A percentile compares a stretch with the other conserved stretches of the same genome.
These are phyloP conservation scores for Catharus bicknelli DNA, from an alignment of 2,113 vertebrate genomes.

Conservation along the genomic window DNA sequence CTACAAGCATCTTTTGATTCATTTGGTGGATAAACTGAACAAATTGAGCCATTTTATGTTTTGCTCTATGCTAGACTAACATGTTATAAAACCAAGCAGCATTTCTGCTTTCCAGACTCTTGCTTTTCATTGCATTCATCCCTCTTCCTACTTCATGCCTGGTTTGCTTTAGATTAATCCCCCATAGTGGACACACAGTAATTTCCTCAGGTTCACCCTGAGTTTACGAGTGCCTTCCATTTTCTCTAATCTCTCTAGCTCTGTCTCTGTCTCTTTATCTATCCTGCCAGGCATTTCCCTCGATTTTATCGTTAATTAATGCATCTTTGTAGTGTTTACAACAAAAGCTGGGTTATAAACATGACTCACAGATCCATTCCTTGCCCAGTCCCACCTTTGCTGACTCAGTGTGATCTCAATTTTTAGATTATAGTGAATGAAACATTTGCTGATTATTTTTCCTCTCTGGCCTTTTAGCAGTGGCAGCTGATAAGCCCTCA, in stretches of 20 bases:
- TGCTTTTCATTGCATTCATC: neutral
- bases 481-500: neutral
- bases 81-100: neutral
- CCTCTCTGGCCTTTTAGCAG: neutral
- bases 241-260: neutral
- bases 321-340: neutral
- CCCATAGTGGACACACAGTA: neutral
- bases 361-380: neutral
- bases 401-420: neutral
- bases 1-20: neutral
- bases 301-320: constrained; percentile 27
- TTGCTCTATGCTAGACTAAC: neutral
- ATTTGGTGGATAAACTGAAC: neutral
- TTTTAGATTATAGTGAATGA: neutral
- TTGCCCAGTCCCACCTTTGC: neutral
- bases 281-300: neutral
- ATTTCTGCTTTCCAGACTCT: constrained; percentile 19
- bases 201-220: neutral
- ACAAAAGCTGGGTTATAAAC: neutral
- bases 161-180: constrained; percentile 5
- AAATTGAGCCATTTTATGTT: neutral
- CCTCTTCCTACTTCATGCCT: neutral
- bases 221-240: neutral
- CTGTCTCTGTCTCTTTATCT: neutral
- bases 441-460: neutral